Evolutionary conservation across 2,113 vertebrate genomes (phyloP).

Genomic region (Anas platyrhynchos): DNA sequence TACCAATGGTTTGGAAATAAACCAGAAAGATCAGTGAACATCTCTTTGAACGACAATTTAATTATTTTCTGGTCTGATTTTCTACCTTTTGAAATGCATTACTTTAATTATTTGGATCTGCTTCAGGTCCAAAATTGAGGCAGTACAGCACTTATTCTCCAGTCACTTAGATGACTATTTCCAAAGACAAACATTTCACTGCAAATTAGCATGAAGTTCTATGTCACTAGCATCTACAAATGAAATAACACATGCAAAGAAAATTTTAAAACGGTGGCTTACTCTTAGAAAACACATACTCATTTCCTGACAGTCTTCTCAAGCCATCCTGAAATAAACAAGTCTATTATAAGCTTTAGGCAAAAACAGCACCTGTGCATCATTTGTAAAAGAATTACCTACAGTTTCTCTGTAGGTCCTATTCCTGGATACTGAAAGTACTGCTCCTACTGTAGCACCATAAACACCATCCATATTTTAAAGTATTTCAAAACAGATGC

Average conservation of each 20-base stretch:
- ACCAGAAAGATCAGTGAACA: background rate
- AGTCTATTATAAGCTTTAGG: background rate
- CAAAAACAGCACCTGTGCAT: background rate
- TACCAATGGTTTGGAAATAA: background rate
- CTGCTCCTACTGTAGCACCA: background rate
- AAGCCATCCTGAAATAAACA: slow-evolving; percentile 86
- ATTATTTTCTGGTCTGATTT: background rate
- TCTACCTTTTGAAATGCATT: background rate
- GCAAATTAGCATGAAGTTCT: background rate
- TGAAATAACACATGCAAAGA: background rate
- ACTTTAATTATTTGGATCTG: background rate
- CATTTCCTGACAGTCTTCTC: slow-evolving; percentile 90
- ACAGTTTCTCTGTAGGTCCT: background rate
- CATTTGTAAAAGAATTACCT: background rate
- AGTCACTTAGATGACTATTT: background rate
- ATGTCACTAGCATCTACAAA: background rate
- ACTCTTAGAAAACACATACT: slow-evolving; percentile 94
- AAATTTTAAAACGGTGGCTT: slow-evolving; percentile 63
- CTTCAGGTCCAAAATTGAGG: background rate
- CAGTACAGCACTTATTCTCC: background rate
- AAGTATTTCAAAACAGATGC: background rate
- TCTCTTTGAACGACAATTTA: background rate
- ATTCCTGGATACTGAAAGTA: background rate
- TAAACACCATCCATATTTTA: background rate
- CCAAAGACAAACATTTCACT: background rate